Conservation (phyloP, 2,797 vertebrate species). For the Sebastes taczanowskii region DNA sequence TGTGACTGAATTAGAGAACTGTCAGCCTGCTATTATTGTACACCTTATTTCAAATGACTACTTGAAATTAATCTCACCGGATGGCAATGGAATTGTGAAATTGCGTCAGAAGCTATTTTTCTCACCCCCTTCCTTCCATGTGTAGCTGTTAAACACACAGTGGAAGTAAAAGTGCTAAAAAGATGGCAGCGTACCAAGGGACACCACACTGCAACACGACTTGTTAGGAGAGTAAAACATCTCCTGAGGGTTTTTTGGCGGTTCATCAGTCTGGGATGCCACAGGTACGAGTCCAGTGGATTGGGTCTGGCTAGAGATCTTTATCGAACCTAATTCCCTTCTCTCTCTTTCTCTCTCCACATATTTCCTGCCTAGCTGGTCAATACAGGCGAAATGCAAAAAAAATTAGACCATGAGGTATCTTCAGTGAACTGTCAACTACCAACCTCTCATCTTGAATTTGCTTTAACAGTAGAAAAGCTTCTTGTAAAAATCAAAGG, state of each 20-base stretch:
- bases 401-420: too few species aligned
- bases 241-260: not conserved
- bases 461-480: not conserved
- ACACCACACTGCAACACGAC: not conserved
- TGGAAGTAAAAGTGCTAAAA: slow-evolving; percentile 5
- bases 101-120: not conserved
- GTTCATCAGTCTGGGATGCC: not conserved
- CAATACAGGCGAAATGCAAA: too few species aligned
- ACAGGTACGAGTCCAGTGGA: not conserved
- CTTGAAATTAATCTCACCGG: slow-evolving; percentile 2
- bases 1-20: not conserved
- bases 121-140: not conserved
- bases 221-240: not conserved
- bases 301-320: not conserved
- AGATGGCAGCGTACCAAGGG: not conserved
- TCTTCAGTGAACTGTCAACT: too few species aligned
- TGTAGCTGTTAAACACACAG: slow-evolving; percentile 17
- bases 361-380: not conserved
- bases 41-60: not conserved
- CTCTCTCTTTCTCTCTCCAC: not conserved
- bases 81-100: slow-evolving; percentile 12
- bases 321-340: not conserved
- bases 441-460: not conserved
- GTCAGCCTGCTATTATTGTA: not conserved
- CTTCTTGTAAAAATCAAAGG: too few species aligned